Percentiles rank a stretch among this genome's conserved stretches.
Evolutionary conservation across 1,140 invertebrate species (phyloP).

Genomic region (Acromyrmex heyeri): DNA sequence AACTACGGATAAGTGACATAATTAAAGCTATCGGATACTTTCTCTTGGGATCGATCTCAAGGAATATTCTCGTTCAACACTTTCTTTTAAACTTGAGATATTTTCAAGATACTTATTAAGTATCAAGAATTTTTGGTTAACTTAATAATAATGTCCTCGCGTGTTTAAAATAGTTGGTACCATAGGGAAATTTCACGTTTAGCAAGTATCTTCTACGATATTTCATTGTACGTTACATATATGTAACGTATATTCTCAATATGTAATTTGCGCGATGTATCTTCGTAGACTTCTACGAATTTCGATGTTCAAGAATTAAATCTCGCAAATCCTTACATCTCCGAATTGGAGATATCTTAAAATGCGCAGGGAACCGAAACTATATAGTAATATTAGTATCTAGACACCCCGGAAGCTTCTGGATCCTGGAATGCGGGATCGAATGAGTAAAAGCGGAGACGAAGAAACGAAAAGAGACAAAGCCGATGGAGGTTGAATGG

Average conservation of each 20-base stretch:
- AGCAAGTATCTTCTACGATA: neutral
- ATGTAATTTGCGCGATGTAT: neutral
- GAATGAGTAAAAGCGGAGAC: conserved; percentile 59
- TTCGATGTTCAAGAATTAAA: neutral
- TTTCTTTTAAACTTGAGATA: neutral
- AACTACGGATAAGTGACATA: conserved; percentile 55
- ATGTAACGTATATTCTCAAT: neutral
- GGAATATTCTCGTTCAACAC: conserved; percentile 8
- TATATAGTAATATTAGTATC: conserved; percentile 29
- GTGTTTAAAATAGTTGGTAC: neutral
- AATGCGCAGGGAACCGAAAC: neutral
- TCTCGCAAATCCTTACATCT: conserved; percentile 28
- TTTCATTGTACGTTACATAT: neutral
- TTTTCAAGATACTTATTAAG: neutral
- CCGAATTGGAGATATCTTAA: conserved; percentile 19
- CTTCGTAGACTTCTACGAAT: neutral
- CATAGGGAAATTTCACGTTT: neutral
- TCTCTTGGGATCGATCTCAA: neutral
- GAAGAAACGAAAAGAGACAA: conserved; percentile 42
- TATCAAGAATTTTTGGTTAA: neutral
- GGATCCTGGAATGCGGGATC: conserved; percentile 48
- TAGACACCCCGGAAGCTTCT: too few species aligned
- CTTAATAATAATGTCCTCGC: neutral
- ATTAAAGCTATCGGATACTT: conserved; percentile 55
- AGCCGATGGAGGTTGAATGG: neutral